Evolutionary conservation across 2,797 vertebrate genomes (phyloP).

Genomic region (Sarcoramphus papa): DNA sequence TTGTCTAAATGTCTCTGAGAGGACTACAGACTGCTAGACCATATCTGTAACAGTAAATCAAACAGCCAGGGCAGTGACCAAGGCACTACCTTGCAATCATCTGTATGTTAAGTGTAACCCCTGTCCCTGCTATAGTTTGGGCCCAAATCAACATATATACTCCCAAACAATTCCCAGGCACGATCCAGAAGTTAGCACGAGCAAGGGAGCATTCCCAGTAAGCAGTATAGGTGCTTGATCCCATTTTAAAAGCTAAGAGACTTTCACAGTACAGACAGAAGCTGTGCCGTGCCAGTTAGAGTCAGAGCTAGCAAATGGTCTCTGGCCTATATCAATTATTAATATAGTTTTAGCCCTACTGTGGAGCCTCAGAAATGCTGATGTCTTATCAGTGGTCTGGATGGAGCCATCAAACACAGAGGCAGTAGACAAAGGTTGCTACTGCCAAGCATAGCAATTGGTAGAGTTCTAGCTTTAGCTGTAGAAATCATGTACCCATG

Average conservation of each 20-base stretch:
- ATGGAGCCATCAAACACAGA: not conserved
- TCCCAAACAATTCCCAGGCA: not conserved
- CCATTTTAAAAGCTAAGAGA: not conserved
- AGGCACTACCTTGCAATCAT: not conserved
- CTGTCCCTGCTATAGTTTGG: not conserved
- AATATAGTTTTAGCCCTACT: not conserved
- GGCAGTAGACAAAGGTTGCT: not conserved
- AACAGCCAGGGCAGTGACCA: not conserved
- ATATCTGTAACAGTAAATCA: not conserved
- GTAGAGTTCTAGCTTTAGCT: not conserved
- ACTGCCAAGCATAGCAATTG: not conserved
- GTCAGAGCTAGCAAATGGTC: not conserved
- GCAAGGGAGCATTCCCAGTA: not conserved
- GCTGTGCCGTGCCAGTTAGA: not conserved
- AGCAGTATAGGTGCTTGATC: not conserved
- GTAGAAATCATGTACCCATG: rapidly evolving
- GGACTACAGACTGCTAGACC: not conserved
- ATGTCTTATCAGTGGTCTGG: not conserved
- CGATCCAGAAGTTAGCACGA: not conserved
- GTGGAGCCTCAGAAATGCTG: not conserved
- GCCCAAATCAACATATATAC: not conserved
- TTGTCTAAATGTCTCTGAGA: not conserved
- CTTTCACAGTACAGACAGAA: not conserved
- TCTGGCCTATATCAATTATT: not conserved
- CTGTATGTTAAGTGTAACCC: not conserved